Evolutionary conservation across 2,888 invertebrate genomes (phyloP), one percentile per base, ranked within the genome.

Genomic region (Cantharis flavilabris): DNA sequence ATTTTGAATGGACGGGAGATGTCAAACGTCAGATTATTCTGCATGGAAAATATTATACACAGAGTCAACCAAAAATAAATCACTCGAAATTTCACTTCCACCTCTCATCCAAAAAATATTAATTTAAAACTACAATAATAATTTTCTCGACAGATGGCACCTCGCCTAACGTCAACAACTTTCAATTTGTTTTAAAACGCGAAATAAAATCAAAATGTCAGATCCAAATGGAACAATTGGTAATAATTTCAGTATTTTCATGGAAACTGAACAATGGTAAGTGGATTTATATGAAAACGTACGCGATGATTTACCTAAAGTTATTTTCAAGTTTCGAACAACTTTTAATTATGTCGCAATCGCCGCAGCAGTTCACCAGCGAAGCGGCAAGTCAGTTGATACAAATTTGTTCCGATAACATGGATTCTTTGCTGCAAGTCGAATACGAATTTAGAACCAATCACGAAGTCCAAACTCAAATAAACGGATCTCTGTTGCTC

Each of bases 1-100:
- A 83, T 83, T 85, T 82, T 80, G 83, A 84, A 83, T 71, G 72
- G 64, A 9, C 26, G 65, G 20, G 23, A 67, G 23, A 13, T 67
- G 23, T 67, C 65, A 76, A 76, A 71, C n/a, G 70, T 70, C 69
- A 76, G 49, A 33, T 33, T 33, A 11, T 33, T 11, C 1, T 11
- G 26, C 33, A 33, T 3, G 13, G 3, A n/a, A 49, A n/a, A n/a
- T 49, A 49, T 26, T 26, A 26, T 26, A 5, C 13, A 33, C 33
- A 13, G 33, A 13, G 33, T n/a, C 13, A 5, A 33, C 3, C 33
- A 33, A 33, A 33, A 13, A 13, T 13, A 33, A 33, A 33, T 49
- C 5, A n/a, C 4, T n/a, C 1, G 2, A 3, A 13, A n/a, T 49
- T 5, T n/a, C 5, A 49, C 7, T n/a, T 49, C 13, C 5, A 1